These are phyloP conservation scores for Beris morrisii DNA, from an alignment of 2,888 invertebrate species.

Conservation along the genomic window DNA sequence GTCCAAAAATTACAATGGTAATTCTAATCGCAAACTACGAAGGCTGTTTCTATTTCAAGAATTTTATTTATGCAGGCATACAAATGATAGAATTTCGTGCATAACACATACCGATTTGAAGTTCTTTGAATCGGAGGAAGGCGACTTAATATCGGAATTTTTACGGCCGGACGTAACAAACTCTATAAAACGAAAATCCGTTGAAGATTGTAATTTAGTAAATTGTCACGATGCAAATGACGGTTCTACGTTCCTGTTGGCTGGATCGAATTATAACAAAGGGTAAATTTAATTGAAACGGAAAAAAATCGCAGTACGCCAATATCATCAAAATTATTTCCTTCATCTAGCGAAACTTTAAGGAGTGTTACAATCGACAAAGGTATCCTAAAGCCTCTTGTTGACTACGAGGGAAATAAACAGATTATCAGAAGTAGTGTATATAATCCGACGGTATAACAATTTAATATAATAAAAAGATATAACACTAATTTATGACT, in stretches of 20 bases:
- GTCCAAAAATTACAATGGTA: slow-evolving; percentile 67
- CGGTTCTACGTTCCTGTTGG: slow-evolving; percentile 62
- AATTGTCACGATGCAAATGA: slow-evolving; percentile 60
- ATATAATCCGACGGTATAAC: slow-evolving; percentile 2
- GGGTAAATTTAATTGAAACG: slow-evolving; percentile 56
- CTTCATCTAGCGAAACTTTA: slow-evolving; percentile 6
- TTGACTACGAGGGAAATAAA: slow-evolving; percentile 15
- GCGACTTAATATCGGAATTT: slow-evolving; percentile 63
- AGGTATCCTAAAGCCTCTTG: background rate
- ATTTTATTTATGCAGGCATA: slow-evolving; percentile 44
- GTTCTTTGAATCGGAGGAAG: slow-evolving; percentile 67
- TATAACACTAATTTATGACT: background rate
- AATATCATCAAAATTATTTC: background rate
- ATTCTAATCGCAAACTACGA: background rate
- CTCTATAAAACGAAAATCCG: slow-evolving; percentile 62
- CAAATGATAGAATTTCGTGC: slow-evolving; percentile 62
- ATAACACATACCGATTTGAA: slow-evolving; percentile 73
- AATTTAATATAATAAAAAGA: background rate
- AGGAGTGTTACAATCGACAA: background rate
- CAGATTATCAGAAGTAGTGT: slow-evolving; percentile 20
- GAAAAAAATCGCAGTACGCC: too few species aligned
- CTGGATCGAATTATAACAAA: slow-evolving; percentile 65
- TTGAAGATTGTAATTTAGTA: slow-evolving; percentile 67
- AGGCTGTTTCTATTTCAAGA: too few species aligned
- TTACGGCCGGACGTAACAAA: slow-evolving; percentile 63